These are phyloP conservation scores for Scaptomyza flava DNA, from an alignment of 2,888 invertebrate species.

Conservation along the genomic window DNA sequence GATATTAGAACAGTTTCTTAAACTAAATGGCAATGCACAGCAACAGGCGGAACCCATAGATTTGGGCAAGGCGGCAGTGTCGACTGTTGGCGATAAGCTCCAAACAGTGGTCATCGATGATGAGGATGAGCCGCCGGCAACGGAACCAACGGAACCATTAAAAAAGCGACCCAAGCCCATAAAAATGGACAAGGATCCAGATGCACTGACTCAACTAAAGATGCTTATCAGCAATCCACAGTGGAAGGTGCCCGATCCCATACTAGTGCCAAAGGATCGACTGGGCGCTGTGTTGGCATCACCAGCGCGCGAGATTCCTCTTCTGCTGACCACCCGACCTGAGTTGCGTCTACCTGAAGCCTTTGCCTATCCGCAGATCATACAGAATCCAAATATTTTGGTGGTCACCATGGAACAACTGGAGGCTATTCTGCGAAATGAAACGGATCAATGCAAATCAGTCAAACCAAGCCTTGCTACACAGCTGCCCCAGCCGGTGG, in stretches of 20 bases:
- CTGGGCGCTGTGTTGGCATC: conserved; percentile 89
- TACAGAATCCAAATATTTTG: conserved; percentile 91
- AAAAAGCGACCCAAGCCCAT: conserved; percentile 85
- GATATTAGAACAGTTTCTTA: conserved; percentile 80
- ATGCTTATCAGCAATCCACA: conserved; percentile 88
- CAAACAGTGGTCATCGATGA: conserved; percentile 83
- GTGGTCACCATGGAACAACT: conserved; percentile 91
- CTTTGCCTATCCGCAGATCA: conserved; percentile 88
- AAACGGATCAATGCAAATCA: conserved; percentile 80
- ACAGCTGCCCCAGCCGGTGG: conserved; percentile 1
- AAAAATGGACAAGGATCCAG: conserved; percentile 85
- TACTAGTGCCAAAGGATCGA: conserved; percentile 91
- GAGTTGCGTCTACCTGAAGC: conserved; percentile 91
- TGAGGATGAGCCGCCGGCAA: conserved; percentile 73
- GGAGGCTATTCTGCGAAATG: conserved; percentile 87
- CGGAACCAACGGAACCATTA: conserved; percentile 83
- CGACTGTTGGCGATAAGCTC: conserved; percentile 85
- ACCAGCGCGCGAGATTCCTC: conserved; percentile 91
- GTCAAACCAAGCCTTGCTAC: background rate
- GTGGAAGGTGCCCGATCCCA: conserved; percentile 91
- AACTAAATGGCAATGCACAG: conserved; percentile 66
- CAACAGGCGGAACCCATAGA: conserved; percentile 89
- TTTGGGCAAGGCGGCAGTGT: conserved; percentile 84
- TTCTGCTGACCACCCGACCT: conserved; percentile 89
- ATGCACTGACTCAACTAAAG: conserved; percentile 89